Evolutionary conservation across 1,140 invertebrate species (phyloP), one percentile per base, ranked within the genome.

Genomic region (Trichonephila inaurata): DNA sequence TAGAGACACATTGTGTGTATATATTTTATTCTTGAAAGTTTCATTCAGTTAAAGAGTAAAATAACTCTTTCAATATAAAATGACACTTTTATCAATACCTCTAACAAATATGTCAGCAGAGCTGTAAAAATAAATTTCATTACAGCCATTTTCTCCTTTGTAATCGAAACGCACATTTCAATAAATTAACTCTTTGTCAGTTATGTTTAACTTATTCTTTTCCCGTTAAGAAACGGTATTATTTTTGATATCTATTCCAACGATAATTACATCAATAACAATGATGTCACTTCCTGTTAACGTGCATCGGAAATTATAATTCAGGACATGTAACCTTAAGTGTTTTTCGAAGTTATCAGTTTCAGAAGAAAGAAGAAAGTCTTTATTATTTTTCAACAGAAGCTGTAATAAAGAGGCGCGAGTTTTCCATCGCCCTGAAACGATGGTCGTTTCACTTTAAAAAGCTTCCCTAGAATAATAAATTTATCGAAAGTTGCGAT

Each of bases 401-500:
- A 33, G 24, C 14, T 77, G 16, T 77, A 77, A 77, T 77, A 77
- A 77, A 77, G 16, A 40, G 33, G 18, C 69, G 16, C 28, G 16
- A 77, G 28, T 33, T 77, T 77, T 77, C 16, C 14, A 77, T 33
- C 69, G 28, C 28, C 33, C 14, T 51, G 16, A 77, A 77, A 33
- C 33, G 28, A 77, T 77, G 24, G 16, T 77, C 28, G 69, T 77
- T 33, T 77, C 28, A 33, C 24, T 77, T 40, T 33, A 77, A 33
- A 51, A 51, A 77, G 16, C 69, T 77, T 12, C 4, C 28, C 24
- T 16, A 62, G 14, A 77, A 77, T 33, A 77, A 77, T 77, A 77
- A 77, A 77, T 77, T 77, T 77, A 77, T 77, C 12, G 69, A 77
- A 77, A 28, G 69, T 77, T 77, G 69, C 28, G 69, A 77, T 77